phyloP scores from a whole-genome alignment of 2,797 vertebrate species.

The Platyrinchus mystaceus region DNA sequence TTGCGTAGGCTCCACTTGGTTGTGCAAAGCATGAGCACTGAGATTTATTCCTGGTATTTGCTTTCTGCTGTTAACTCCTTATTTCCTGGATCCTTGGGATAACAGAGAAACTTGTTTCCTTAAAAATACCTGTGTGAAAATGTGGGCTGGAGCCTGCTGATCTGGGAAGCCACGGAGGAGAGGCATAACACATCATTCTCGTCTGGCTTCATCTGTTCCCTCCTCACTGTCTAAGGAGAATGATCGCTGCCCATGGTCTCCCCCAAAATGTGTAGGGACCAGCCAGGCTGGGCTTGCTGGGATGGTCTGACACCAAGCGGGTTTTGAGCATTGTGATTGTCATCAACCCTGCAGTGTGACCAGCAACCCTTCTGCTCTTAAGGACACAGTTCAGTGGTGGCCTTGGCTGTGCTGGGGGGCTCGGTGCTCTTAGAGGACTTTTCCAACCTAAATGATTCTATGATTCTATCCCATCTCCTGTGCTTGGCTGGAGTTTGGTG shows the following conservation, averaged over 20 bases:
- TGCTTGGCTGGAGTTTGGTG: neutral
- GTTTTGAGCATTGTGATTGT: neutral
- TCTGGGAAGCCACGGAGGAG: neutral
- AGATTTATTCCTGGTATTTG: neutral
- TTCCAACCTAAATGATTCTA: neutral
- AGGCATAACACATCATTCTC: fast-evolving
- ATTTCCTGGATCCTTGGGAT: neutral
- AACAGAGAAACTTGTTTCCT: neutral
- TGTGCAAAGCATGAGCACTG: neutral
- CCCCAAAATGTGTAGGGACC: too few species aligned
- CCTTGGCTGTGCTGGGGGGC: too few species aligned
- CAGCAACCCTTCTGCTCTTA: neutral
- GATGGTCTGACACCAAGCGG: neutral
- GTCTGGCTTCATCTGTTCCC: neutral
- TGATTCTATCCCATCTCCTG: neutral
- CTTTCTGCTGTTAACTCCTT: neutral
- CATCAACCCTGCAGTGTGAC: neutral
- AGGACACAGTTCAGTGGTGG: fast-evolving
- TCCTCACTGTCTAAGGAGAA: neutral
- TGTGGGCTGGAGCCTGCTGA: neutral
- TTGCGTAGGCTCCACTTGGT: neutral
- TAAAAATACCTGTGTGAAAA: neutral
- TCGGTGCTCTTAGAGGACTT: neutral
- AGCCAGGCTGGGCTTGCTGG: neutral
- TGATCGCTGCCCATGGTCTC: fast-evolving